Conservation (phyloP, 2,797 vertebrate genomes). For the Gymnoscopelus braueri region DNA sequence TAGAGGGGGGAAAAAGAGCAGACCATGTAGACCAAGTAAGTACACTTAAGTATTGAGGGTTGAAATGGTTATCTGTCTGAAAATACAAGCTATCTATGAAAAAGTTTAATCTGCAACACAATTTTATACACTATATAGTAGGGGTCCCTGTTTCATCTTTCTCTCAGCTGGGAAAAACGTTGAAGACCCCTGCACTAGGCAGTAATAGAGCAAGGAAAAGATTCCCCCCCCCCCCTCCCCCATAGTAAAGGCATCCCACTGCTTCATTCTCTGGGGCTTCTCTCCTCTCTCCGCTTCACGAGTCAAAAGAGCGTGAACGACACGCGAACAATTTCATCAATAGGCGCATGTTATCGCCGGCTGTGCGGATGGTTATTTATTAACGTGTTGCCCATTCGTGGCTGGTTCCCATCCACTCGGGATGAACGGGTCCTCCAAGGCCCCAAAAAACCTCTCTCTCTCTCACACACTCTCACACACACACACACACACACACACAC, state of each 20-base stretch:
- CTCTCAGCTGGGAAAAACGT: too few relatives aligned
- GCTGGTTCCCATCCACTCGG: slow-evolving; percentile 91
- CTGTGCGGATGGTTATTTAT: slow-evolving; percentile 96
- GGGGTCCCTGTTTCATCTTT: too few relatives aligned
- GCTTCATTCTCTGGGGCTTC: slow-evolving; percentile 78
- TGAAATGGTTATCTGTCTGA: too few relatives aligned
- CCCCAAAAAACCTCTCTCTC: slow-evolving; percentile 39
- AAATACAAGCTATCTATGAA: too few relatives aligned
- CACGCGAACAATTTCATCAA: slow-evolving; percentile 98
- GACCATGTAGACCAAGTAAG: too few relatives aligned
- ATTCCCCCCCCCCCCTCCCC: slow-evolving; percentile 16
- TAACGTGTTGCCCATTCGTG: slow-evolving; percentile 91
- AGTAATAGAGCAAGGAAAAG: too few relatives aligned
- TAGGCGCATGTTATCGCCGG: slow-evolving; percentile 91
- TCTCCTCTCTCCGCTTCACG: slow-evolving; percentile 80
- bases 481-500: slow-evolving; percentile 78
- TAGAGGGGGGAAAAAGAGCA: too few relatives aligned
- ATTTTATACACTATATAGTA: too few relatives aligned
- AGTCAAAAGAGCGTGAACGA: slow-evolving; percentile 91
- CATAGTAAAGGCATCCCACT: slow-evolving; percentile 76
- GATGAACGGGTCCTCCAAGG: slow-evolving; percentile 78
- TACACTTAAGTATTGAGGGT: too few relatives aligned
- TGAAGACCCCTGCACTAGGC: too few relatives aligned
- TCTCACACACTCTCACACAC: too few relatives aligned
- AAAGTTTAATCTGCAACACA: too few relatives aligned